Base-by-base conservation (phyloP, 2,888 invertebrate genomes). In the Dexiosoma caninum region DNA sequence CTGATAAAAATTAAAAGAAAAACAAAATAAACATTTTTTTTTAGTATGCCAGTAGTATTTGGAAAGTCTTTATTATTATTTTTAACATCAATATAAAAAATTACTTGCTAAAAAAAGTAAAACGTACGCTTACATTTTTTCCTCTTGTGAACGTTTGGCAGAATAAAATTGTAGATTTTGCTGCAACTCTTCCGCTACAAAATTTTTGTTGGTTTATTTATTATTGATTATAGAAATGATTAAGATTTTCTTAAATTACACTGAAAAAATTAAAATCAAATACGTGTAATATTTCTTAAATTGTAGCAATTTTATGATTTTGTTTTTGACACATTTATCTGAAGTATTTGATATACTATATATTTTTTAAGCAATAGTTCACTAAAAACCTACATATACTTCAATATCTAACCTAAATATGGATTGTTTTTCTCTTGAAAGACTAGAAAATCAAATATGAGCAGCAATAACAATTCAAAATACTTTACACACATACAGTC, bases 381-480 rank as follows among this genome's bases (percentile, higher is more conserved):
- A 53, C 70, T 66, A 59, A 53, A 70, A 79, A 75, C 79, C 79
- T 66, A 79, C 79, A 79, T 79, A 75, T 12, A 66, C 51, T 64
- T 66, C 27, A 75, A 70, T 66, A 70, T 64, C 59, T 79, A 75
- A 35, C 75, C 79, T 70, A 79, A 75, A 70, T 79, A 66, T 44
- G 57, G 23, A 40, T n/a, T n/a, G n/a, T n/a, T n/a, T 67, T 64
- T 62, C 67, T 59, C 6, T 66, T 59, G 6, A 32, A 57, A 57
- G 66, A 64, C 64, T 78, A 64, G 64, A 78, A 78, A 66, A 57
- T 71, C 64, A 35, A 40, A 70, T 62, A 62, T 14, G 51, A 75
- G 67, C 51, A 30, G 32, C 32, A 51, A 66, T 51, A 66, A 59
- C 21, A 35, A 14, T 30, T n/a, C 16, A 60, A 21, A n/a, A n/a